Percentiles rank a stretch among this genome's conserved stretches.
phyloP scores from a whole-genome alignment of 2,797 vertebrate species.

The Catostomus latipinnis region DNA sequence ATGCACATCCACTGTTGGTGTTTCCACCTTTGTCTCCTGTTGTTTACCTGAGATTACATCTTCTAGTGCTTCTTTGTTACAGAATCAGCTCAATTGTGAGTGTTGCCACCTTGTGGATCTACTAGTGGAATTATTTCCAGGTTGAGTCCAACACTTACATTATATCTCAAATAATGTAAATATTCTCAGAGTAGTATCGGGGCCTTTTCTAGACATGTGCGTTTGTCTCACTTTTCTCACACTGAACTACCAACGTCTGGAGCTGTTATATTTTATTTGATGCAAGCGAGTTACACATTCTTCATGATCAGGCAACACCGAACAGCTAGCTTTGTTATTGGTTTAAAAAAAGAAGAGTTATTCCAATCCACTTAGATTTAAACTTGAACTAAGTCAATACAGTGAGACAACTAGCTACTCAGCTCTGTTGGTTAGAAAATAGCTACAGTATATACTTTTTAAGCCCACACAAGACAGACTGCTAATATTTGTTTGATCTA shows the following conservation, averaged over 20 bases:
- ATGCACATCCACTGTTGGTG: too few relatives aligned
- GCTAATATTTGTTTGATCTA: neutral
- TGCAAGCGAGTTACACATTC: neutral
- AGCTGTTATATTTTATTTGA: constrained; percentile 1
- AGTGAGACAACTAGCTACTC: neutral
- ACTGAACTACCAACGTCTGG: neutral
- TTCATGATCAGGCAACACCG: neutral
- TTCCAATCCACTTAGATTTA: neutral
- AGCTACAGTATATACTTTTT: neutral
- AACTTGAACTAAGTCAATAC: neutral
- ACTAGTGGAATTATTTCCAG: too few relatives aligned
- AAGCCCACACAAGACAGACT: neutral
- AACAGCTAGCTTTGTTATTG: neutral
- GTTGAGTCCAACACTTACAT: too few relatives aligned
- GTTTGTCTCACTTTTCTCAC: constrained; percentile 14
- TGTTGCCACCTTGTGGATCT: too few relatives aligned
- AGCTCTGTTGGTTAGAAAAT: neutral
- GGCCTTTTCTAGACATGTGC: too few relatives aligned
- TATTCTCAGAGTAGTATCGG: too few relatives aligned
- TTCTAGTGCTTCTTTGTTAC: too few relatives aligned
- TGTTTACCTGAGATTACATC: too few relatives aligned
- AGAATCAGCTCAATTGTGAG: too few relatives aligned
- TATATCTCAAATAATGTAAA: too few relatives aligned
- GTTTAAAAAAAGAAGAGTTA: neutral
- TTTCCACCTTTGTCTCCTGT: too few relatives aligned